Base-by-base conservation (phyloP, 2,888 invertebrate species). In the Syritta pipiens region DNA sequence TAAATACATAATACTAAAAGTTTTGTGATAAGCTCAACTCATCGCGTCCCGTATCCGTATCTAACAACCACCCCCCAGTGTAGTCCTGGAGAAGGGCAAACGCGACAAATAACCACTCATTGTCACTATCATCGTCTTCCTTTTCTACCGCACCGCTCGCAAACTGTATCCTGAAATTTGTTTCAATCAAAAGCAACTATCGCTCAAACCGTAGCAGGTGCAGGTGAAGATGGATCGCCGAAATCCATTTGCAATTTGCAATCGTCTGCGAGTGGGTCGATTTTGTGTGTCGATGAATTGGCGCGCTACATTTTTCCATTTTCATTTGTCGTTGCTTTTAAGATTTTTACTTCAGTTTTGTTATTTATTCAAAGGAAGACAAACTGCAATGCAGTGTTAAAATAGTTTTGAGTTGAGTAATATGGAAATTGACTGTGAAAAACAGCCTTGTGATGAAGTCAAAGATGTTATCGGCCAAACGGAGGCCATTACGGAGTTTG, bases 191-290 rank as follows among this genome's bases (percentile, higher is more conserved):
- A 71, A 62, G 53, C 40, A 9, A 46, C 53, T 42, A 53, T 53
- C 59, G 46, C 32, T 57, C 46, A 26, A 63, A 35, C 35, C 14
- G 22, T 20, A 26, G 26, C 44, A 67, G 35, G 60, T 46, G 57
- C 44, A 20, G 26, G 60, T 30, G 57, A 82, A 57, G 79, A 82
- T 57, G 79, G 75, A 62, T 65, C 65, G 51, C 24, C 53, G 7
- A 82, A 81, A 74, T 62, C 57, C 79, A 79, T 79, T 79, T 62
- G 55, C 12, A 49, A n/a, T 49, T 71, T 48, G 65, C 24, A 40
- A 28, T 67, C 42, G 44, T 7, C 10, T 17, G 51, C 40, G 65
- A 60, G 65, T 42, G 46, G 72, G 60, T 20, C 63, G 51, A 35
- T 63, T 57, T 57, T 35, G 51, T 51, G 51, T 60, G 57, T 40